phyloP scores from a whole-genome alignment of 2,797 vertebrate genomes.

The Xiphophorus birchmanni region DNA sequence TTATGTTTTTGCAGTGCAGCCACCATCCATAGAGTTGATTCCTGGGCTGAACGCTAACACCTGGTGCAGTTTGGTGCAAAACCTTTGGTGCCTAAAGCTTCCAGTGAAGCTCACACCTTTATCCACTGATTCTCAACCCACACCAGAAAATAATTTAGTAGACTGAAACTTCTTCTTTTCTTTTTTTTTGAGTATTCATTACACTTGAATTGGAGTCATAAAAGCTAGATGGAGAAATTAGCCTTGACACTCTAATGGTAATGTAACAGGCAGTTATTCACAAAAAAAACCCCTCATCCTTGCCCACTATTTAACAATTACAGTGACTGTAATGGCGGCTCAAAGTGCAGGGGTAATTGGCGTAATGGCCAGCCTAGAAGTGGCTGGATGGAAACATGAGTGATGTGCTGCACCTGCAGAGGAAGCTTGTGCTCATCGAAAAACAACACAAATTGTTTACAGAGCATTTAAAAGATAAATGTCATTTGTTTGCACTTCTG shows the following conservation, averaged over 20 bases:
- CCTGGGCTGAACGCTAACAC: neutral
- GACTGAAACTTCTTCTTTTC: neutral
- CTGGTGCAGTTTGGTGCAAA: too few relatives aligned
- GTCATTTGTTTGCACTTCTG: neutral
- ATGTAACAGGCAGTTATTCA: slow-evolving; percentile 40
- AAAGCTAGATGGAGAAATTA: slow-evolving; percentile 48
- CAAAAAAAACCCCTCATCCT: slow-evolving; percentile 45
- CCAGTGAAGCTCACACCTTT: neutral
- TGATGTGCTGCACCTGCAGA: slow-evolving; percentile 43
- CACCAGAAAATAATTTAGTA: neutral
- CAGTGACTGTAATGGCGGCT: slow-evolving; percentile 47
- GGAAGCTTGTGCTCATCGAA: neutral
- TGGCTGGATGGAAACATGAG: slow-evolving; percentile 38
- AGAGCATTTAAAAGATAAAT: neutral
- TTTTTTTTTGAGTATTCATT: slow-evolving; percentile 4
- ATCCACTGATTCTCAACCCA: neutral
- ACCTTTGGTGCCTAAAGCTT: neutral
- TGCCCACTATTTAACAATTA: slow-evolving; percentile 58
- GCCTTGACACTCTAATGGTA: slow-evolving; percentile 47
- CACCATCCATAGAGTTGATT: neutral
- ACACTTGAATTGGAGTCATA: slow-evolving; percentile 7
- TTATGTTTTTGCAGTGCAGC: too few relatives aligned
- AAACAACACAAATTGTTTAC: neutral
- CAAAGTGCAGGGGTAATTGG: slow-evolving; percentile 56
- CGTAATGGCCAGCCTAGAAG: slow-evolving; percentile 38